phyloP scores from a whole-genome alignment of 2,888 invertebrate species.

The Galerucella pusilla region DNA sequence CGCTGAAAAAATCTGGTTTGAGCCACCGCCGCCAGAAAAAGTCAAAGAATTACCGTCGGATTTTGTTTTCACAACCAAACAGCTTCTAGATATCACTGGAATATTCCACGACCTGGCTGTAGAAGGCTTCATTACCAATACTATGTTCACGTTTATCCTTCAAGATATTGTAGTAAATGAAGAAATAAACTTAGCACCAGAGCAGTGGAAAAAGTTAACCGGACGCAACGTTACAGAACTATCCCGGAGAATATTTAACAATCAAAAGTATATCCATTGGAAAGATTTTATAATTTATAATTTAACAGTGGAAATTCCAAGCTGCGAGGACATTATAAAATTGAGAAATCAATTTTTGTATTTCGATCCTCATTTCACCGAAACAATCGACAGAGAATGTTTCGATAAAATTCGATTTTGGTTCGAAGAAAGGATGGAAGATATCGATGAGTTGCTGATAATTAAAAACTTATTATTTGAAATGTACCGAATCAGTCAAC shows the following conservation, averaged over 20 bases:
- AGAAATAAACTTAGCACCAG: slow-evolving; percentile 56
- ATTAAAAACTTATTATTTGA: slow-evolving; percentile 71
- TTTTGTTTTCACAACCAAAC: slow-evolving; percentile 56
- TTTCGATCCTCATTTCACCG: slow-evolving; percentile 64
- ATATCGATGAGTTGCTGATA: slow-evolving; percentile 36
- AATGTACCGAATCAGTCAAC: slow-evolving; percentile 67
- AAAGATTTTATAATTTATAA: slow-evolving; percentile 74
- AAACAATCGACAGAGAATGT: slow-evolving; percentile 60
- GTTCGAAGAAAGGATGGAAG: slow-evolving; percentile 60
- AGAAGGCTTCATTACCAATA: slow-evolving; percentile 60
- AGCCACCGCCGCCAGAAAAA: slow-evolving; percentile 37
- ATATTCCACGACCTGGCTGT: slow-evolving; percentile 63
- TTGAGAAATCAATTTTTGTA: slow-evolving; percentile 66
- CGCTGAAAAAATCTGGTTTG: slow-evolving; percentile 57
- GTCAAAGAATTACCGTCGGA: slow-evolving; percentile 38
- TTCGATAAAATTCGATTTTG: slow-evolving; percentile 61
- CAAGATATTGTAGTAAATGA: slow-evolving; percentile 62
- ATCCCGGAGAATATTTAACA: slow-evolving; percentile 68
- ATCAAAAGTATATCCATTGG: slow-evolving; percentile 72
- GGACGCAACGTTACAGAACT: slow-evolving; percentile 52
- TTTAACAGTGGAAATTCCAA: slow-evolving; percentile 69
- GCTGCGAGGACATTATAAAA: slow-evolving; percentile 67
- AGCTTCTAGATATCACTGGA: slow-evolving; percentile 56
- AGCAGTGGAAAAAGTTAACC: slow-evolving; percentile 61
- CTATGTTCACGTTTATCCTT: slow-evolving; percentile 62